phyloP scores from a whole-genome alignment of 2,888 invertebrate species.

The Agrochola lychnidis region DNA sequence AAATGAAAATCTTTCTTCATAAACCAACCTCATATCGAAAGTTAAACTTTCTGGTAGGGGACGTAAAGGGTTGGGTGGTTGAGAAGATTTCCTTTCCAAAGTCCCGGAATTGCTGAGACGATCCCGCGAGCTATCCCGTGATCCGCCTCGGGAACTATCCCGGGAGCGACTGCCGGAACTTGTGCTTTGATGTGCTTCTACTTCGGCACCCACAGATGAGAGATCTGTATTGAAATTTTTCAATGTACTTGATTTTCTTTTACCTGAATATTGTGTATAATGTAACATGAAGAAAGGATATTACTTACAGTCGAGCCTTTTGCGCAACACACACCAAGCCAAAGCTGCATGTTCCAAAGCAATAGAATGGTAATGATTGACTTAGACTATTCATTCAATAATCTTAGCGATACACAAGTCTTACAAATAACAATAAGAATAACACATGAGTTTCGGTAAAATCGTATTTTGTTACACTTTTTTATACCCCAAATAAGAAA shows the following conservation, averaged over 20 bases:
- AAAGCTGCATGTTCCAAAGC: conserved; percentile 92
- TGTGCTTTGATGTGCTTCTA: conserved; percentile 86
- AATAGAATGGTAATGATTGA: conserved; percentile 60
- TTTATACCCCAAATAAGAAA: not conserved
- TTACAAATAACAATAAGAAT: conserved; percentile 3
- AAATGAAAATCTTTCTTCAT: not conserved
- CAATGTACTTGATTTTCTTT: conserved; percentile 23
- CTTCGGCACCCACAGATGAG: conserved; percentile 94
- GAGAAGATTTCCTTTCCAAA: conserved; percentile 83
- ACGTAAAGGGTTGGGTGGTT: conserved; percentile 89
- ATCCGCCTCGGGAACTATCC: conserved; percentile 87
- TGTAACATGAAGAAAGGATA: conserved; percentile 2
- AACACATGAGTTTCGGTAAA: not conserved
- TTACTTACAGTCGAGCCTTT: conserved; percentile 97
- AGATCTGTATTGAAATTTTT: conserved; percentile 90
- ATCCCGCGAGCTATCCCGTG: conserved; percentile 87
- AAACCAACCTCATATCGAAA: conserved; percentile 95
- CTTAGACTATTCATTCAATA: conserved; percentile 16
- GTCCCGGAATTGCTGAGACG: conserved; percentile 87
- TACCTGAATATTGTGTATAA: no score
- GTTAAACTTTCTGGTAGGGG: conserved; percentile 96
- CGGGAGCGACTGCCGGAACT: conserved; percentile 81
- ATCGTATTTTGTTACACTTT: not conserved
- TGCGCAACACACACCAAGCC: conserved; percentile 98
- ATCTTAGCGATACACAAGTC: not conserved